Conservation (phyloP, 2,113 vertebrate genomes). For the Atlantisia rogersi region DNA sequence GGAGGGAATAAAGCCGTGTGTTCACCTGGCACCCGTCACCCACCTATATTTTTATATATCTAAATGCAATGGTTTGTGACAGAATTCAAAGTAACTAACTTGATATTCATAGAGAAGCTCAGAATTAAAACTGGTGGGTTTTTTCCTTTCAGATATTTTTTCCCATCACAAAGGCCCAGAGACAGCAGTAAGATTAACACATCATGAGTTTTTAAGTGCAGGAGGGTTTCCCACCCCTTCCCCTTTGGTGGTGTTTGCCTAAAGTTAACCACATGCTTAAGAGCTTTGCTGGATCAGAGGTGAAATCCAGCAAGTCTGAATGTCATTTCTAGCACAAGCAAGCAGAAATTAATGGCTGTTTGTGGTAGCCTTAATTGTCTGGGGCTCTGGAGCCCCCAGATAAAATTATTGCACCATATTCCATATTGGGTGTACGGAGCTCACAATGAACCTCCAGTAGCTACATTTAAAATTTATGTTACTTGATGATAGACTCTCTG, state of each 20-base stretch:
- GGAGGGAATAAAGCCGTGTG: not conserved
- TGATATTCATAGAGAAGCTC: not conserved
- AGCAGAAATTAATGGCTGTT: not conserved
- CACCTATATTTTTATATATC: not conserved
- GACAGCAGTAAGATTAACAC: not conserved
- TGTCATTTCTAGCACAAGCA: not conserved
- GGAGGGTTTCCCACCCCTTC: not conserved
- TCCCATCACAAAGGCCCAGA: not conserved
- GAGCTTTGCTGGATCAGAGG: not conserved
- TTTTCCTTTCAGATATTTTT: not conserved
- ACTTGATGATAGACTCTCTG: not conserved
- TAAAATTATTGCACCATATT: not conserved
- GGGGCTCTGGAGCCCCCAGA: not conserved
- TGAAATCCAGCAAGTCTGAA: not conserved
- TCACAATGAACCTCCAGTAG: not conserved
- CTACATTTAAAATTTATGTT: not conserved
- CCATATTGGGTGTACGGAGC: not conserved
- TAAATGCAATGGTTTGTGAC: not conserved
- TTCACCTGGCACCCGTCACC: not conserved
- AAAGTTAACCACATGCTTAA: not conserved
- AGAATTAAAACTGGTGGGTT: not conserved
- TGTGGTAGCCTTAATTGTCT: not conserved
- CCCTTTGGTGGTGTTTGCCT: not conserved
- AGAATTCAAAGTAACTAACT: not conserved
- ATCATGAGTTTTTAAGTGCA: not conserved